Base-by-base conservation (phyloP, 2,113 vertebrate species). In the Dunckerocampus dactyliophorus region DNA sequence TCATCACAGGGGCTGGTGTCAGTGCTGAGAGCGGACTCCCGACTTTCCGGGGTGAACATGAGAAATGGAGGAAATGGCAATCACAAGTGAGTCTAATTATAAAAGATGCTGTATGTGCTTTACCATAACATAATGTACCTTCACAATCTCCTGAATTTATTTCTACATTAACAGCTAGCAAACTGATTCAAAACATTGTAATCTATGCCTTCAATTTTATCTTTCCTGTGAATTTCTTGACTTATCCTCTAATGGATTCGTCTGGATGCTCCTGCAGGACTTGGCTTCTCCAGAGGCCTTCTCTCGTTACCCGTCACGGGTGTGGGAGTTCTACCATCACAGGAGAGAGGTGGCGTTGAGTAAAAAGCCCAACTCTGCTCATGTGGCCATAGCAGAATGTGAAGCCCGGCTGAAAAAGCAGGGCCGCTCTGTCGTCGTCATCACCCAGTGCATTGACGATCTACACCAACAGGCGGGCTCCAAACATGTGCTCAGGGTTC, bases 241-340 rank as follows among this genome's bases (percentile, higher is more conserved):
- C 37, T 39, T 12, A 39, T 2, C 39, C 13, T 43, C 39, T 43
- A 43, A 43, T 43, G 39, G 13, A 8, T 8, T 37, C 34, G 8
- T 59, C 20, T 53, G 8, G 22, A 54, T 69, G 19, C 24, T 13
- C 65, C 17, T 37, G 6, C 81, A 96, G 97, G 94, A 98, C 42
- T 74, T 99, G 72, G 95, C 95, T 1, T 97, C 94, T 0, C 95
- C 96, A 0, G 91, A 91, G 74, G 93, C 94, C 59, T 99, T 99
- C 75, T 93, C 92, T 0, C 89, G 92, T 8, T 92, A 93, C 79
- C 93, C 97, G 0, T 95, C 96, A 0, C 90, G 90, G 0, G 95
- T 99, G 6, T 99, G 97, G 97, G 97, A 99, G 69, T 99, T 98
- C 65, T 99, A 95, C 85, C 95, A 99, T 58, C 94, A 98, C 84